These are phyloP conservation scores for Berghia stephanieae DNA, from an alignment of 1,140 invertebrate species.

Conservation along the genomic window DNA sequence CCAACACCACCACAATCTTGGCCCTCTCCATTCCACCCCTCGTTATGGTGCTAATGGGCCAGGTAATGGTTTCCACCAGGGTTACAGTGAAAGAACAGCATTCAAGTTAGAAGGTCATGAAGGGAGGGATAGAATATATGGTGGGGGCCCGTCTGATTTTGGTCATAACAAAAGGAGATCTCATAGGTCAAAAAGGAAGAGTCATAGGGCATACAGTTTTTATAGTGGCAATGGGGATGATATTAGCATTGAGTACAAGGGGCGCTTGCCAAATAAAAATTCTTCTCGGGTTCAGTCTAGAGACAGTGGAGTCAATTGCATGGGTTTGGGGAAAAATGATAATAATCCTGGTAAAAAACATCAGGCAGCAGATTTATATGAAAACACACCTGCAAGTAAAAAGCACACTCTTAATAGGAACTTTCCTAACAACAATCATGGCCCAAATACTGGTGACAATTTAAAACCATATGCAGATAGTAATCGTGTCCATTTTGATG, in stretches of 20 bases:
- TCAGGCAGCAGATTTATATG: background rate
- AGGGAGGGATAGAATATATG: constrained; percentile 23
- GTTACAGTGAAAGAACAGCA: constrained; percentile 22
- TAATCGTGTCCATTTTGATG: constrained; percentile 30
- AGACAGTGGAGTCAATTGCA: constrained; percentile 60
- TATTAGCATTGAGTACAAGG: constrained; percentile 56
- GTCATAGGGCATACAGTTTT: constrained; percentile 34
- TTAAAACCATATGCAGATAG: background rate
- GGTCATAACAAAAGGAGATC: constrained; percentile 35
- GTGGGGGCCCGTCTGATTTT: constrained; percentile 20
- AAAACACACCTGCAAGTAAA: constrained; percentile 18
- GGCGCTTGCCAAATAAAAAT: constrained; percentile 56
- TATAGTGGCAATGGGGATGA: constrained; percentile 45
- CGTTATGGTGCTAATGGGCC: constrained; percentile 35
- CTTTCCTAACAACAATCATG: too few species aligned
- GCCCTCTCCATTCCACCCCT: constrained; percentile 41
- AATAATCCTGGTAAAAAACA: background rate
- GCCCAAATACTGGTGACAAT: too few species aligned
- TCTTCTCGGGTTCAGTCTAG: constrained; percentile 47
- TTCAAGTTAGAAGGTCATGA: constrained; percentile 30
- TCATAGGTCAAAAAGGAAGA: constrained; percentile 42
- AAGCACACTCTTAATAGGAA: too few species aligned
- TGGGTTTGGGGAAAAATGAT: constrained; percentile 42
- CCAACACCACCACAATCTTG: constrained; percentile 15
- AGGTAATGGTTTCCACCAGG: too few species aligned